These are phyloP conservation scores for Proisotoma minuta DNA, from an alignment of 2,888 invertebrate genomes.

Conservation along the genomic window DNA sequence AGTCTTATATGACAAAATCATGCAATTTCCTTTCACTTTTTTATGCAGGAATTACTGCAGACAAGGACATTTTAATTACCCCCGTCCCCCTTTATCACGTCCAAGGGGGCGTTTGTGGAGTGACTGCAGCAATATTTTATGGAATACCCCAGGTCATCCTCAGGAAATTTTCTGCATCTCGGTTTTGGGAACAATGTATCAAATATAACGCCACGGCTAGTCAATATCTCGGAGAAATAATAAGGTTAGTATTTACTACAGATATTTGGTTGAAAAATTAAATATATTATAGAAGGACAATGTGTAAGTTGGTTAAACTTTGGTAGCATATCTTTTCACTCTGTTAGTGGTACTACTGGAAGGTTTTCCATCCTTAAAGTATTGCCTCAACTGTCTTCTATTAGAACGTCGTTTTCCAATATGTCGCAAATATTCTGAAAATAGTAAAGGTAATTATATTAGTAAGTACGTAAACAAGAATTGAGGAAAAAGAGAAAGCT, in stretches of 20 bases:
- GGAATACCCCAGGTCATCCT: constrained; percentile 56
- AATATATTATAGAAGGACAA: too few species aligned
- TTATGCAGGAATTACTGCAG: constrained; percentile 60
- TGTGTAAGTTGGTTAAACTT: too few species aligned
- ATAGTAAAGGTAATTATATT: not conserved
- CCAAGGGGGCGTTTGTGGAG: constrained; percentile 64
- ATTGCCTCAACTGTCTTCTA: not conserved
- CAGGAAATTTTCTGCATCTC: constrained; percentile 57
- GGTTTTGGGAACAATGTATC: constrained; percentile 58
- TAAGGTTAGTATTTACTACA: constrained; percentile 54
- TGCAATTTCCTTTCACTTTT: too few species aligned
- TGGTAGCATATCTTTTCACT: not conserved
- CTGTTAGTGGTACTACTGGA: not conserved
- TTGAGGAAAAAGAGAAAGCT: not conserved
- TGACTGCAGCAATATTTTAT: constrained; percentile 51
- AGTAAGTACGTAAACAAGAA: too few species aligned
- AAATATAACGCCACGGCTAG: constrained; percentile 57
- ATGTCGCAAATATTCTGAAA: not conserved
- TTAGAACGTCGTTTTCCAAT: not conserved
- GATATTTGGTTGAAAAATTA: too few species aligned
- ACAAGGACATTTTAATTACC: constrained; percentile 76
- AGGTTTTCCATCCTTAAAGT: not conserved
- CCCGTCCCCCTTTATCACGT: constrained; percentile 94
- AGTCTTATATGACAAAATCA: too few species aligned
- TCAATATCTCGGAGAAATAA: constrained; percentile 86